Evolutionary conservation across 1,140 invertebrate genomes (phyloP).

Genomic region (Eufriesea mexicana): DNA sequence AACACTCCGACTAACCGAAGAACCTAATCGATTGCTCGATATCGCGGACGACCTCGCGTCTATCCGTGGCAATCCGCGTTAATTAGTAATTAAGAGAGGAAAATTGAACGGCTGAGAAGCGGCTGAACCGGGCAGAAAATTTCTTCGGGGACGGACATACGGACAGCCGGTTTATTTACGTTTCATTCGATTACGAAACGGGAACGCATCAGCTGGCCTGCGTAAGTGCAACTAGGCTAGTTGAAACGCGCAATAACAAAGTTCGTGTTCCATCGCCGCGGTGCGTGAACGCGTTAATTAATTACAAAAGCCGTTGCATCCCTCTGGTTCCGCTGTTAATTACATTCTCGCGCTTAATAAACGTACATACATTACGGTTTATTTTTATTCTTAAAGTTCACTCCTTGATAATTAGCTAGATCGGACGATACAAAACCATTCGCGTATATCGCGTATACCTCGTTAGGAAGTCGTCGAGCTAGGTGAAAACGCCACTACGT

Average conservation of each 20-base stretch:
- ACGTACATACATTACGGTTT: too few relatives aligned
- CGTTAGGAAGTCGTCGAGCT: too few relatives aligned
- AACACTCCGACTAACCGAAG: background rate
- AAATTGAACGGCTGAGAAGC: too few relatives aligned
- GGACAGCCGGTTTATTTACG: constrained; percentile 18
- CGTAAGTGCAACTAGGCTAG: constrained; percentile 23
- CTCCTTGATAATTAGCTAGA: too few relatives aligned
- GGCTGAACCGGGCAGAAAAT: background rate
- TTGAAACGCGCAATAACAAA: constrained; percentile 29
- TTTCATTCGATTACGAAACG: constrained; percentile 26
- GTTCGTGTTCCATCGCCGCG: constrained; percentile 18
- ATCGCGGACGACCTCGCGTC: background rate
- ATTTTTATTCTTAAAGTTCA: too few relatives aligned
- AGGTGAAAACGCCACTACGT: too few relatives aligned
- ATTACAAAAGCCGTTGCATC: constrained; percentile 57
- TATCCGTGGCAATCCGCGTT: too few relatives aligned
- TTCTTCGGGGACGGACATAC: background rate
- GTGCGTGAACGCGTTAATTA: constrained; percentile 58
- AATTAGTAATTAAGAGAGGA: too few relatives aligned
- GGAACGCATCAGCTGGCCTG: constrained; percentile 18
- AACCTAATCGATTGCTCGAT: constrained; percentile 18
- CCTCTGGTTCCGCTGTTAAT: constrained; percentile 41
- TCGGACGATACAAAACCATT: too few relatives aligned
- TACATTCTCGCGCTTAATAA: constrained; percentile 4
- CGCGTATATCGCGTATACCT: too few relatives aligned